Evolutionary conservation across 1,140 invertebrate species (phyloP), one percentile per base, ranked within the genome.

Genomic region (Daktulosphaira vitifoliae): DNA sequence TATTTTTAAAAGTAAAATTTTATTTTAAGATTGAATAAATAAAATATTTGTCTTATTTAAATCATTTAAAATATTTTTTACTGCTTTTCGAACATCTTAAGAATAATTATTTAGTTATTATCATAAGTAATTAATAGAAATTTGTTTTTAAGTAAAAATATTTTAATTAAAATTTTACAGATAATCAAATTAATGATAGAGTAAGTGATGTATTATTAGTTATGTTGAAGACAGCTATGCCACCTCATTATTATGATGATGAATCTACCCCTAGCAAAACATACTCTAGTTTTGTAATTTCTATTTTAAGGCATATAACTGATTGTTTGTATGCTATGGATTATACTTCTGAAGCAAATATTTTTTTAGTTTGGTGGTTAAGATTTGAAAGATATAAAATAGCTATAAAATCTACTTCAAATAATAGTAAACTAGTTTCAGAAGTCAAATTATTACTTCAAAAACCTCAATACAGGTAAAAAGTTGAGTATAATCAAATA

Each of bases 351-450:
- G 56, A 62, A 5, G 42, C 56, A 13, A 62, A 44, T 62, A 74
- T 80, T 15, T 76, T 83, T 56, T 75, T 77, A 15, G 66, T 83
- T 8, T 79, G 84, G 76, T 83, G 79, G 80, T 72, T 84, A 25
- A 74, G 80, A 67, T 81, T 85, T 69, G 78, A 83, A 70, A 62
- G 71, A 72, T 65, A 56, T 25, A 8, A 65, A n/a, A 66, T 64
- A 23, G 49, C 62, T 23, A 23, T 67, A 29, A 51, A 54, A 22
- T n/a, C 8, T 9, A 59, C 1, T 33, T 18, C 50, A 25, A 22
- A 65, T 44, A 52, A 50, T 6, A 52, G 33, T 25, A 3, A 18
- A 33, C 71, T 81, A 1, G 80, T 80, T 39, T 70, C 69, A 0
- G 73, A 74, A 3, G 72, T 84, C 5, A 84, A 84, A 37, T 74